These are phyloP conservation scores for Pantherophis vulpinus DNA, from an alignment of 2,797 vertebrate genomes.

Conservation along the genomic window DNA sequence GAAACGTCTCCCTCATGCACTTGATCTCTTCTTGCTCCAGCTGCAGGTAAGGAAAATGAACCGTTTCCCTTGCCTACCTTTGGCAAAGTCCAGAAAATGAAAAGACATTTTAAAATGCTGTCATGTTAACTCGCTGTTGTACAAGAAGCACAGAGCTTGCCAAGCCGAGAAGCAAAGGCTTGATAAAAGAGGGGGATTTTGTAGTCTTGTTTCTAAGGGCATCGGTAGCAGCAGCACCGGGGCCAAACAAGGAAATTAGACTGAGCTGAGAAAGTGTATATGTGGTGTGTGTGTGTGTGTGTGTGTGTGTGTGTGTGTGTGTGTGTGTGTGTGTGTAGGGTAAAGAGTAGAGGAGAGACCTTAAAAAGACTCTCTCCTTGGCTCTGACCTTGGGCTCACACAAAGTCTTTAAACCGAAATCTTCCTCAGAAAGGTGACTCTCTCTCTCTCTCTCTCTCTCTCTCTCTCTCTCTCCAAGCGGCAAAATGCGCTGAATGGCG, in stretches of 20 bases:
- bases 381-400: neutral
- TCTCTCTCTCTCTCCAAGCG: neutral
- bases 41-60: slow-evolving; percentile 26
- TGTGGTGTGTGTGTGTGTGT: neutral
- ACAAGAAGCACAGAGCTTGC: neutral
- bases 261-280: neutral
- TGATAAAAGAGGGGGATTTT: neutral
- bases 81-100: slow-evolving; percentile 11
- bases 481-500: neutral
- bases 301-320: neutral
- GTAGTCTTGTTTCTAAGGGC: neutral
- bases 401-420: neutral
- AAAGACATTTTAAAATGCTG: neutral
- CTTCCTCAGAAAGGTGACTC: slow-evolving; percentile 20
- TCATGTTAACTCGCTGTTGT: neutral
- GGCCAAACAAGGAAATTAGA: neutral
- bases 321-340: too few species aligned
- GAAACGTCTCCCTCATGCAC: slow-evolving; percentile 3
- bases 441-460: too few species aligned
- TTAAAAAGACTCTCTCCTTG: neutral
- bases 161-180: neutral
- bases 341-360: too few species aligned
- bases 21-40: slow-evolving; percentile 7
- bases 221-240: neutral
- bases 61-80: slow-evolving; percentile 4